These are phyloP conservation scores for Cerceris rybyensis DNA, from an alignment of 2,888 invertebrate genomes.

Conservation along the genomic window DNA sequence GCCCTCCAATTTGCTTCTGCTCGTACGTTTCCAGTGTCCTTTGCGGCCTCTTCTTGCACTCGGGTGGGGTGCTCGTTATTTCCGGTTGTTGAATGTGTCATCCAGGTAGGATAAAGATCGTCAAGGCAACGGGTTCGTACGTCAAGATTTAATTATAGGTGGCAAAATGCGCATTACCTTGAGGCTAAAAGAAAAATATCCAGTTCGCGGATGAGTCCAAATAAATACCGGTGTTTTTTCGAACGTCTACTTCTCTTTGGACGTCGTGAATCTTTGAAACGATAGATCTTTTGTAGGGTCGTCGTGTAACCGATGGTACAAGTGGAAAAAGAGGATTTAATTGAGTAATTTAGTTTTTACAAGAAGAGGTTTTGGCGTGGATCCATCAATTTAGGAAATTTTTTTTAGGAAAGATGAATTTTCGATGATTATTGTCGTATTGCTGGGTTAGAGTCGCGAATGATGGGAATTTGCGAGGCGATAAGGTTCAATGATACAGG, in stretches of 20 bases:
- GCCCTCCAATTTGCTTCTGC: slow-evolving; percentile 46
- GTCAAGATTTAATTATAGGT: slow-evolving; percentile 48
- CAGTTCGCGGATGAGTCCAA: neutral
- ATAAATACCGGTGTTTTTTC: neutral
- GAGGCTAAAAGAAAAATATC: neutral
- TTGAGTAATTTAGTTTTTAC: no score
- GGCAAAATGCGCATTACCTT: neutral
- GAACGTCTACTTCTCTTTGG: neutral
- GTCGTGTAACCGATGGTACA: no score
- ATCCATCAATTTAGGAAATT: no score
- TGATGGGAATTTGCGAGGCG: no score
- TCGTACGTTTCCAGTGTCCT: slow-evolving; percentile 38
- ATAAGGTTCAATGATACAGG: no score
- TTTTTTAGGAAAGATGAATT: no score
- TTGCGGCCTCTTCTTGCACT: slow-evolving; percentile 31
- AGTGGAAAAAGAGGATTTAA: no score
- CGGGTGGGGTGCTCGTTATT: slow-evolving; percentile 52
- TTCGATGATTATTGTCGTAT: no score
- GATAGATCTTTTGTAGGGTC: no score
- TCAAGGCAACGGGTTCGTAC: slow-evolving; percentile 11
- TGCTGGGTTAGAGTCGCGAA: no score
- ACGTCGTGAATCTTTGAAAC: no score
- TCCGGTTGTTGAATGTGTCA: slow-evolving; percentile 41
- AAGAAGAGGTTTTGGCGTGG: no score
- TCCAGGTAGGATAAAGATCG: slow-evolving; percentile 28